phyloP scores from a whole-genome alignment of 2,797 vertebrate genomes.

The Erpetoichthys calabaricus region DNA sequence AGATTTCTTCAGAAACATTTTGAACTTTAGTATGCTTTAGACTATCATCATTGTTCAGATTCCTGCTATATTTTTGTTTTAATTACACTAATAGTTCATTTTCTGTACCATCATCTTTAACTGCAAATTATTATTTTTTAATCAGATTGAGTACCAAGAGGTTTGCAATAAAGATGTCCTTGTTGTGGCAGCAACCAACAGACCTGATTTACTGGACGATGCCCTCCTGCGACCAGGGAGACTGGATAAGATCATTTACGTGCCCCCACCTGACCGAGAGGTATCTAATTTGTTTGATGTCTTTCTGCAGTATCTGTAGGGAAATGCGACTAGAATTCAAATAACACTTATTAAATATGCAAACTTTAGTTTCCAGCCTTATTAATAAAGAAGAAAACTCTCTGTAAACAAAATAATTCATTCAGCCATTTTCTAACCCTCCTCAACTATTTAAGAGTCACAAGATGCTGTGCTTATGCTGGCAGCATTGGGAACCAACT shows the following conservation, averaged over 20 bases:
- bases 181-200: constrained; percentile 87
- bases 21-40: too few species aligned
- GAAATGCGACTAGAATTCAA: too few species aligned
- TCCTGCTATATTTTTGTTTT: neutral
- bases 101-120: neutral
- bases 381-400: too few species aligned
- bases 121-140: constrained; percentile 8
- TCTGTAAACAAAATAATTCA: neutral
- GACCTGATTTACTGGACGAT: constrained; percentile 74
- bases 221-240: constrained; percentile 87
- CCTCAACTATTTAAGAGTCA: too few species aligned
- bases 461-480: too few species aligned
- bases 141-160: constrained; percentile 64
- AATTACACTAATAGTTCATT: neutral
- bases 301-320: neutral
- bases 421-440: neutral
- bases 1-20: too few species aligned
- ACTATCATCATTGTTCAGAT: too few species aligned
- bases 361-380: neutral
- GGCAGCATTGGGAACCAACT: too few species aligned
- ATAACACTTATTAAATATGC: neutral
- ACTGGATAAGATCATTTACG: constrained; percentile 74
- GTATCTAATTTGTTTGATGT: constrained; percentile 30
- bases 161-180: constrained; percentile 68
- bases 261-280: constrained; percentile 79